Evolutionary conservation across 2,888 invertebrate genomes (phyloP).

Genomic region (Mimumesa dahlbomi): DNA sequence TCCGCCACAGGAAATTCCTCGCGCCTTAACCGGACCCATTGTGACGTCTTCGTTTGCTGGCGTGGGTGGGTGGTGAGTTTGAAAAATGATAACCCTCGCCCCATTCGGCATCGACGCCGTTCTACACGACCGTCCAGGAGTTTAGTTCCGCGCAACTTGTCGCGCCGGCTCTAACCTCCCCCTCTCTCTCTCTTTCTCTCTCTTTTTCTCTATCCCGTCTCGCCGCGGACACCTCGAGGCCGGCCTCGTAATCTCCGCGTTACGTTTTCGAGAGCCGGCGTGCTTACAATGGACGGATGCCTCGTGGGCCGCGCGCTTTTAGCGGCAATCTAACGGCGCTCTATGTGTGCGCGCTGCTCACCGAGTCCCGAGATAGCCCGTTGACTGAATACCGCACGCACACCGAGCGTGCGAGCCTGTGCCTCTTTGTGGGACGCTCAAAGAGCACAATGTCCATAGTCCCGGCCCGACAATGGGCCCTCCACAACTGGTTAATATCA

Average conservation of each 20-base stretch:
- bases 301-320: constrained; percentile 62
- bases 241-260: constrained; percentile 38
- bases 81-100: constrained; percentile 44
- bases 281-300: constrained; percentile 63
- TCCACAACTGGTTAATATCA: constrained; percentile 76
- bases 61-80: constrained; percentile 44
- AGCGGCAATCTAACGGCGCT: constrained; percentile 70
- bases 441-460: constrained; percentile 77
- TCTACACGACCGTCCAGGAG: background rate
- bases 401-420: constrained; percentile 61
- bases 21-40: constrained; percentile 60
- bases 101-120: background rate
- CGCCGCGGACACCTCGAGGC: constrained; percentile 20
- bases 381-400: constrained; percentile 66
- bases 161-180: background rate
- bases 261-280: constrained; percentile 48
- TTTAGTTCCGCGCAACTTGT: constrained; percentile 18
- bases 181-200: background rate
- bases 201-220: constrained; percentile 3
- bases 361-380: constrained; percentile 49
- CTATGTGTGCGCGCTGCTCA: constrained; percentile 40
- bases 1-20: constrained; percentile 66
- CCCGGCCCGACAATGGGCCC: constrained; percentile 71
- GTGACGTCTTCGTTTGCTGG: constrained; percentile 45
- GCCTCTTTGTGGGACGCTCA: constrained; percentile 70